These are phyloP conservation scores for Pseudorasbora parva DNA, from an alignment of 2,113 vertebrate species.

Conservation along the genomic window DNA sequence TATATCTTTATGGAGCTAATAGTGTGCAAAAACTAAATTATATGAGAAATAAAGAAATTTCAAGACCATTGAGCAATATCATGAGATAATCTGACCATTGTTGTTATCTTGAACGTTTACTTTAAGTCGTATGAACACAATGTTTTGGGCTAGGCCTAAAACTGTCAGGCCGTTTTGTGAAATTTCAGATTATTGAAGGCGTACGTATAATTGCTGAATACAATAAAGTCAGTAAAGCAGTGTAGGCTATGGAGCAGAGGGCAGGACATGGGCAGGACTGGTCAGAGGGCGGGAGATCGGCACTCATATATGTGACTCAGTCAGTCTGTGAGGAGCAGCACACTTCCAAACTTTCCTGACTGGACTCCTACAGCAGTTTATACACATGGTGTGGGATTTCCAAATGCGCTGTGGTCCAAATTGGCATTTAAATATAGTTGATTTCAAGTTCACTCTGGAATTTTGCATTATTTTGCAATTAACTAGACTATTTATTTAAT, in stretches of 20 bases:
- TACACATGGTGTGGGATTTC: background rate
- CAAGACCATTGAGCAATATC: background rate
- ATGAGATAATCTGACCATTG: background rate
- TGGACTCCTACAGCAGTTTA: background rate
- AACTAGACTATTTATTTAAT: background rate
- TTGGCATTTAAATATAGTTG: background rate
- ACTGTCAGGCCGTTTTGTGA: background rate
- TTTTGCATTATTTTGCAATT: background rate
- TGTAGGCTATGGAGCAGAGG: background rate
- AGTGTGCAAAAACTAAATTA: no score
- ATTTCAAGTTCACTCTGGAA: background rate
- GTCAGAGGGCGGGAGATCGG: constrained; percentile 37
- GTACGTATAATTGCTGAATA: background rate
- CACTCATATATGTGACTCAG: background rate
- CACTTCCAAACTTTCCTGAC: constrained; percentile 22
- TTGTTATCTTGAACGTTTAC: background rate
- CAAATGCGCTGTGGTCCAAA: background rate
- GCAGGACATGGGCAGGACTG: constrained; percentile 28
- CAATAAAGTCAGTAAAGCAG: background rate
- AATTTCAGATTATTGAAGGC: background rate
- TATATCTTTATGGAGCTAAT: no score
- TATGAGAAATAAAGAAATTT: background rate
- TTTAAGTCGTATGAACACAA: background rate
- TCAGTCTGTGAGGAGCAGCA: background rate
- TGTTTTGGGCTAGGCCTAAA: background rate